These are phyloP conservation scores for Pseudorasbora parva DNA, from an alignment of 2,113 vertebrate genomes.

Conservation along the genomic window DNA sequence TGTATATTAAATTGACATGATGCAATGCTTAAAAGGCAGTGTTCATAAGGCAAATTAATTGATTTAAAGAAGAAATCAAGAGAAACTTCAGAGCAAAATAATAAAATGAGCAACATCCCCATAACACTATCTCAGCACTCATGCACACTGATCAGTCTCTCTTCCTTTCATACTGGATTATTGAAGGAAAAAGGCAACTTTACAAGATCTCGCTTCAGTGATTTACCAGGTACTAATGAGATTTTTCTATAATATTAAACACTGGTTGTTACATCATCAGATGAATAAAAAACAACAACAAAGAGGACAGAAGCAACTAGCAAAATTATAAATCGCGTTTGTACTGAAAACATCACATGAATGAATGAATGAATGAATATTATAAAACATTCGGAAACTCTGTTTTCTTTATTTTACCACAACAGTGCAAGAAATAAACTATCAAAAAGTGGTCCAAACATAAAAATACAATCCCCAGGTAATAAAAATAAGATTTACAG, in stretches of 20 bases:
- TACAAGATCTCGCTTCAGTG: conserved; percentile 11
- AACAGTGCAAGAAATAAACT: background rate
- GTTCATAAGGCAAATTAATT: conserved; percentile 69
- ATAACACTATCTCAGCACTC: background rate
- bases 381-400: background rate
- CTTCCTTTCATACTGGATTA: background rate
- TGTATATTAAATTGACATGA: background rate
- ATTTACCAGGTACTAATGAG: background rate
- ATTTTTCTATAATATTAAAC: conserved; percentile 31
- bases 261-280: background rate
- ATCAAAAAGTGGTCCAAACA: background rate
- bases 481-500: background rate
- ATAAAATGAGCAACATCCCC: conserved; percentile 8
- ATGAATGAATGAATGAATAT: background rate
- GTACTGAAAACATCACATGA: background rate
- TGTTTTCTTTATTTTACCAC: background rate
- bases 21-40: conserved; percentile 57
- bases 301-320: background rate
- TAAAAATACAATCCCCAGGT: conserved; percentile 31
- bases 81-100: background rate
- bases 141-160: background rate
- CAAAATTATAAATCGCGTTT: background rate
- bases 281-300: background rate
- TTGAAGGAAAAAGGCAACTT: conserved; percentile 33
- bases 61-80: conserved; percentile 9